Evolutionary conservation across 2,888 invertebrate species (phyloP).

Genomic region (Ormyrus nitidulus): DNA sequence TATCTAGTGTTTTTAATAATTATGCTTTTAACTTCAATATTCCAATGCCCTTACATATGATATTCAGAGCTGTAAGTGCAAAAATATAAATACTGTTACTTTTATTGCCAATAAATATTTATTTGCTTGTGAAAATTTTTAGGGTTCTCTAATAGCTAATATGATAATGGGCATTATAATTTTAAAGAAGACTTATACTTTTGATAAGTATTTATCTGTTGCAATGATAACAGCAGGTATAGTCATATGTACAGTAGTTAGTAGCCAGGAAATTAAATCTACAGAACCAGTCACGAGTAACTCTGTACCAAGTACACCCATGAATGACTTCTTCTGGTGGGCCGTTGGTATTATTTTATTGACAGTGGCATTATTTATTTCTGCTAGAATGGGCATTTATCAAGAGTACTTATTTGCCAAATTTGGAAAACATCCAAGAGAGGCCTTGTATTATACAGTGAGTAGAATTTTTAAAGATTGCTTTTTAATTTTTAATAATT

Average conservation of each 20-base stretch:
- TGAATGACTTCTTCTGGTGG: constrained; percentile 81
- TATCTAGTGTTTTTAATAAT: constrained; percentile 94
- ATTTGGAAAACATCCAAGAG: constrained; percentile 94
- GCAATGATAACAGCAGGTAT: constrained; percentile 96
- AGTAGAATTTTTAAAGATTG: constrained; percentile 19
- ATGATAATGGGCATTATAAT: constrained; percentile 96
- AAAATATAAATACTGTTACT: no score
- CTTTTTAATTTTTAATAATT: constrained; percentile 38
- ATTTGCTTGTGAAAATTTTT: constrained; percentile 60
- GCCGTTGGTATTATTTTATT: constrained; percentile 86
- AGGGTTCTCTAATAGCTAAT: constrained; percentile 97
- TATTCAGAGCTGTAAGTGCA: constrained; percentile 91
- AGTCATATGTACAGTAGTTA: constrained; percentile 91
- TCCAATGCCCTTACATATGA: constrained; percentile 98
- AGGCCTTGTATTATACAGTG: constrained; percentile 90
- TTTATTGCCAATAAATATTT: no score
- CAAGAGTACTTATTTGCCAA: constrained; percentile 90
- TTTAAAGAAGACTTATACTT: constrained; percentile 87
- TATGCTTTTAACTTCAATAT: constrained; percentile 98
- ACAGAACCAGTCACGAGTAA: constrained; percentile 70
- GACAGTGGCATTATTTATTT: constrained; percentile 91
- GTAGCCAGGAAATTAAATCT: constrained; percentile 83
- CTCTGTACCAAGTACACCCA: constrained; percentile 71
- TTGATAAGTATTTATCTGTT: constrained; percentile 93
- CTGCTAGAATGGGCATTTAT: constrained; percentile 96